Evolutionary conservation across 2,888 invertebrate species (phyloP).

Genomic region (Apamea epomidion): DNA sequence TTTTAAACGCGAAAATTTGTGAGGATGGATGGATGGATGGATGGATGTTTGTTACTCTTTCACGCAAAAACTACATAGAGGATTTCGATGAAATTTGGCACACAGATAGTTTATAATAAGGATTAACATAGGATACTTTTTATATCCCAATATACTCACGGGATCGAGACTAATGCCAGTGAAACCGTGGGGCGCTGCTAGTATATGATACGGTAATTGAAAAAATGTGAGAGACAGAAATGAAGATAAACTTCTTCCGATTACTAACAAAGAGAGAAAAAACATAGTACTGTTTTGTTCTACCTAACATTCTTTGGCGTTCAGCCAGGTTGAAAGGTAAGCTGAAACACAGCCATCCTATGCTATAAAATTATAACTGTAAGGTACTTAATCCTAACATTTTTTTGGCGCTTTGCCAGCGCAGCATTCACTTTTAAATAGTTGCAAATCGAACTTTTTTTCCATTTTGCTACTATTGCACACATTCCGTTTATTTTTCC

Average conservation of each 20-base stretch:
- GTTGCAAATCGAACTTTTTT: background rate
- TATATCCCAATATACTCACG: too few species aligned
- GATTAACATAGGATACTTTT: too few species aligned
- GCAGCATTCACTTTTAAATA: background rate
- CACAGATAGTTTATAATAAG: too few species aligned
- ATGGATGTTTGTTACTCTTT: too few species aligned
- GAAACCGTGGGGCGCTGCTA: too few species aligned
- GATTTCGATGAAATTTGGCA: too few species aligned
- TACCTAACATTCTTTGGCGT: constrained; percentile 10
- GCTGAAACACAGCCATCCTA: constrained; percentile 1
- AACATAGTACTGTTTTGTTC: background rate
- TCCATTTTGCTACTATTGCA: background rate
- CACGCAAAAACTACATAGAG: too few species aligned
- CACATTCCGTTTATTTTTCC: background rate
- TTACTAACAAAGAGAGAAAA: background rate
- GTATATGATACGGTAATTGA: too few species aligned
- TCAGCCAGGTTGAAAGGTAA: constrained; percentile 8
- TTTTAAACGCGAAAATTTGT: too few species aligned
- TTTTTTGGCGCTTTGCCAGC: background rate
- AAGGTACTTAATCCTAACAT: constrained; percentile 6
- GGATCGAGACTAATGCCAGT: too few species aligned
- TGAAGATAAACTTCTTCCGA: background rate
- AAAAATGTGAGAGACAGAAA: background rate
- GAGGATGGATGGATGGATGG: too few species aligned
- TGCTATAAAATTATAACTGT: background rate